Evolutionary conservation across 1,140 invertebrate species (phyloP), one percentile per base, ranked within the genome.

Genomic region (Drosophila persimilis): DNA sequence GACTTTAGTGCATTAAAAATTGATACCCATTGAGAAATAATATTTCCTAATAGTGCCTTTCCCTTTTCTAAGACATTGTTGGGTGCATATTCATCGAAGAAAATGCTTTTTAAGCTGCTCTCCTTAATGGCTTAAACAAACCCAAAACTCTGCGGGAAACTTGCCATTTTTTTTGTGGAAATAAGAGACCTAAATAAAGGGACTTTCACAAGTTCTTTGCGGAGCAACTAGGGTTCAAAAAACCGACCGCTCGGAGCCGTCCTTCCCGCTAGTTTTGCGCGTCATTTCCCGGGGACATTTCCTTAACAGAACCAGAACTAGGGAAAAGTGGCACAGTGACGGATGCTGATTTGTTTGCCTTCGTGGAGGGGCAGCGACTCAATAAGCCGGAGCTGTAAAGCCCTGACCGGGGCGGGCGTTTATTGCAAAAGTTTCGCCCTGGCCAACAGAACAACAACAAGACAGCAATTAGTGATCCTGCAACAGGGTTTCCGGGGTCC

Each of bases 371-470:
- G 29, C 29, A 0, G 24, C 24, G 24, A 26, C 24, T 5, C 31
- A 31, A 9, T 31, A 31, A 31, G 3, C 31, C 31, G 8, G 1
- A 39, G 3, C 35, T 3, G 3, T 3, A 13, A 4, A 11, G 3
- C 50, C 50, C 51, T 52, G 69, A 43, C 24, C n/a, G 41, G 69
- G 43, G 24, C 17, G 41, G 24, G 57, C 41, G 58, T 73, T 73
- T 73, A 73, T 73, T 73, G 59, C 47, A 73, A 63, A 73, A 73
- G 67, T 73, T 70, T 70, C 17, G 6, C 45, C 26, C 53, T 1
- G 9, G 7, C 20, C 8, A n/a, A 20, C 39, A 29, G n/a, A 0
- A 44, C 45, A 50, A 26, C 26, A 73, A 72, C 51, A 55, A 31
- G 60, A 50, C 70, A 72, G 58, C 57, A 73, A 73, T 73, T 73